A percentile compares a stretch with the other conserved stretches of the same genome.
Conservation (phyloP, 2,797 vertebrate species). For the Sebastes glaucus region DNA sequence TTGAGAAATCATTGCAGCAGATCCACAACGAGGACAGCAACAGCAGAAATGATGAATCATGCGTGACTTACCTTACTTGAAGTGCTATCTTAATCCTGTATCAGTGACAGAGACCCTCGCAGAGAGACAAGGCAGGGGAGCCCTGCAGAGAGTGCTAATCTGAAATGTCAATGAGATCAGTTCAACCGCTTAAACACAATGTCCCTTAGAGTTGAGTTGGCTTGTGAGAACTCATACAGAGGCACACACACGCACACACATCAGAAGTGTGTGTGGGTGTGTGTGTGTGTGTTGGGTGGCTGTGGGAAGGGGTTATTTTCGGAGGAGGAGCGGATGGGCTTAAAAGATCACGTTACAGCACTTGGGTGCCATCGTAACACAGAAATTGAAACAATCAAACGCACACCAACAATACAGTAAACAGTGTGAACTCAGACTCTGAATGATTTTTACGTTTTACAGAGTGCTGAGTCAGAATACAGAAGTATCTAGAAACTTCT, state of each 20-base stretch:
- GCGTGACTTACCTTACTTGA: constrained; percentile 48
- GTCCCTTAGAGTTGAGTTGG: constrained; percentile 38
- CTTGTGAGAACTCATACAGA: neutral
- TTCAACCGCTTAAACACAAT: constrained; percentile 52
- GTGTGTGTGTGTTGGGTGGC: constrained; percentile 13
- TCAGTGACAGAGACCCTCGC: constrained; percentile 3
- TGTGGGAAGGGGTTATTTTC: constrained; percentile 75
- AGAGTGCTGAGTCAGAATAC: too few relatives aligned
- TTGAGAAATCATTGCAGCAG: neutral
- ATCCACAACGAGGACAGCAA: neutral
- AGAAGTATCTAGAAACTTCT: too few relatives aligned
- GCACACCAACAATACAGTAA: neutral
- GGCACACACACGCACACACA: neutral
- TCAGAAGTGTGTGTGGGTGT: neutral
- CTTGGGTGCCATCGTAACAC: constrained; percentile 10
- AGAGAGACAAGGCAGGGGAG: neutral
- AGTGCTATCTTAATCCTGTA: constrained; percentile 32
- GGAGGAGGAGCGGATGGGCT: constrained; percentile 63
- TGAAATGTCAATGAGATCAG: constrained; percentile 70
- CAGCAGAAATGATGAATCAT: neutral
- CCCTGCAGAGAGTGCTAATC: constrained; percentile 41
- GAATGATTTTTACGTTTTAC: too few relatives aligned
- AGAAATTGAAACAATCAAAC: constrained; percentile 47
- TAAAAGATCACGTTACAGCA: constrained; percentile 70
- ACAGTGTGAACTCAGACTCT: neutral